These are phyloP conservation scores for Semnornis frantzii DNA, from an alignment of 2,113 vertebrate species.

Conservation along the genomic window DNA sequence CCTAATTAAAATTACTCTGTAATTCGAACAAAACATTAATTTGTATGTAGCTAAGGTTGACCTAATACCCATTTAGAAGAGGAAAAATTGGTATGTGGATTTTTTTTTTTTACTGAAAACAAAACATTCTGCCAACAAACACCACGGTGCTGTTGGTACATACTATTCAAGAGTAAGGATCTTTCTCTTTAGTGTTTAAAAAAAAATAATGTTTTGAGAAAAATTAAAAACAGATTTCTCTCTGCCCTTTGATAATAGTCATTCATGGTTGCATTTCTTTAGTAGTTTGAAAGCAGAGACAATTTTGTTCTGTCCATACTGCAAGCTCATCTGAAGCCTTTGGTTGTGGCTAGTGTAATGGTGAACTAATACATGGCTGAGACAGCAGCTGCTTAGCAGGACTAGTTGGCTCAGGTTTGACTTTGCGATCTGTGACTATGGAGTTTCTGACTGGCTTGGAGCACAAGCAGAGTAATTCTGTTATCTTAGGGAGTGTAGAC, in stretches of 20 bases:
- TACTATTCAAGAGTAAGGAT: background rate
- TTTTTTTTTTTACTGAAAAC: background rate
- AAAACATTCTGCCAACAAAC: conserved; percentile 44
- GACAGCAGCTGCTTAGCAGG: conserved; percentile 58
- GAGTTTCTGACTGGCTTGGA: conserved; percentile 20
- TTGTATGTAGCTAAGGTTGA: conserved; percentile 58
- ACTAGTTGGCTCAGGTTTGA: background rate
- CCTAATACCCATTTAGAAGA: conserved; percentile 57
- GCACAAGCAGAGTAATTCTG: background rate
- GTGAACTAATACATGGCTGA: conserved; percentile 40
- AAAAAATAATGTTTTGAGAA: background rate
- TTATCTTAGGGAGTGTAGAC: background rate
- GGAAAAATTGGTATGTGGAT: background rate
- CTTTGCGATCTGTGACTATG: background rate
- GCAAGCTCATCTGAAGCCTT: conserved; percentile 11
- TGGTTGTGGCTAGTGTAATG: background rate
- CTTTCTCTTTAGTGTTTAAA: background rate
- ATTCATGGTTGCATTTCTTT: background rate
- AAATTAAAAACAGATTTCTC: background rate
- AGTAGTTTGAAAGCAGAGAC: background rate
- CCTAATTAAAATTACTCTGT: conserved; percentile 67
- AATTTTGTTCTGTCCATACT: background rate
- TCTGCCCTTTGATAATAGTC: background rate
- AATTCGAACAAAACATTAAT: conserved; percentile 62
- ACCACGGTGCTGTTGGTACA: conserved; percentile 1